These are phyloP conservation scores for Dunckerocampus dactyliophorus DNA, from an alignment of 2,113 vertebrate genomes.

Conservation along the genomic window DNA sequence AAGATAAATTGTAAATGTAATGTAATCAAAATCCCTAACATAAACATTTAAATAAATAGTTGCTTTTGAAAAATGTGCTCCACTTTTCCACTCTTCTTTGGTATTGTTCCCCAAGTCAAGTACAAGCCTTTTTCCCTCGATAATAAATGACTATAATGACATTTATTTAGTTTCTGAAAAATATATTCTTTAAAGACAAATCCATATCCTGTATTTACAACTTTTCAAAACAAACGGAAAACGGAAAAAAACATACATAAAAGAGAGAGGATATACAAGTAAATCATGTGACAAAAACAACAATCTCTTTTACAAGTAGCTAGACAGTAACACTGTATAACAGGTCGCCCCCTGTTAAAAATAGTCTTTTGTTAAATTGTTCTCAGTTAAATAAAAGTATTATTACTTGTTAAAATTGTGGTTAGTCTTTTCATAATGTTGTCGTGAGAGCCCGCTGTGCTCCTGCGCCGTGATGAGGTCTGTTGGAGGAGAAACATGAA, in stretches of 20 bases:
- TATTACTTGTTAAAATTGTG: neutral
- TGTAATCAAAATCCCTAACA: too few species aligned
- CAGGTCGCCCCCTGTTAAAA: slow-evolving; percentile 45
- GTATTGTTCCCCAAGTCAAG: neutral
- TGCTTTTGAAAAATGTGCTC: neutral
- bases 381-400: slow-evolving; percentile 64
- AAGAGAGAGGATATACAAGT: slow-evolving; percentile 44
- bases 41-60: too few species aligned
- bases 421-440: slow-evolving; percentile 58
- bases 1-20: too few species aligned
- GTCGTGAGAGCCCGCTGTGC: slow-evolving; percentile 84
- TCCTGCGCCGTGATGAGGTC: slow-evolving; percentile 89
- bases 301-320: slow-evolving; percentile 45
- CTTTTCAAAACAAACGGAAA: slow-evolving; percentile 58
- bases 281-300: slow-evolving; percentile 57
- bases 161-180: slow-evolving; percentile 72
- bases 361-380: slow-evolving; percentile 59
- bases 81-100: neutral
- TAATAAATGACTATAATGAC: slow-evolving; percentile 67
- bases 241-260: slow-evolving; percentile 17
- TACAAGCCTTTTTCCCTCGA: slow-evolving; percentile 14
- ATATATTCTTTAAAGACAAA: slow-evolving; percentile 74
- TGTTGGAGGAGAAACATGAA: slow-evolving; percentile 42
- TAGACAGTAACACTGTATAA: slow-evolving; percentile 62
- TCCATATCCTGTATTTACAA: slow-evolving; percentile 73